Evolutionary conservation across 1,140 invertebrate species (phyloP), one percentile per base, ranked within the genome.

Genomic region (Papilio aristodemus): DNA sequence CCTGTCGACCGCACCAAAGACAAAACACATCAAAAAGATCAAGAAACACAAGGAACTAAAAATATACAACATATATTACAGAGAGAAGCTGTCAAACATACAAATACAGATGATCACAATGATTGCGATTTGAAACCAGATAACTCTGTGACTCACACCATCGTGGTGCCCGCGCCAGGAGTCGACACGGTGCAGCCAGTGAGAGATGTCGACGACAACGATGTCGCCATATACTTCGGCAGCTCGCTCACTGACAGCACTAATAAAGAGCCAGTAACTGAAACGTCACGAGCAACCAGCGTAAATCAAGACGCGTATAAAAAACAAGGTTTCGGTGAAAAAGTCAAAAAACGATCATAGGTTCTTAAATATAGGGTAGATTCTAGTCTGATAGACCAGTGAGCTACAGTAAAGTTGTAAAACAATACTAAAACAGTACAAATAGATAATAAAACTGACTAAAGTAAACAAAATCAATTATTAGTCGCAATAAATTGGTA

Each of bases 221-320:
- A 93, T 67, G 92, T 93, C 1, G 92, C 92, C 0, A 81, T 93
- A 22, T 93, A 91, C 75, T 93, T 93, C 71, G 92, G 90, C 32
- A 79, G 86, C 14, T 71, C 74, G 10, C 38, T 68, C 0, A 74
- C 76, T 25, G 70, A 76, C 0, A 73, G 80, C 25, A 79, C 69
- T 60, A 77, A 59, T 39, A 74, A 63, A 27, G 91, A 91, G 41
- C 74, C 86, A 0, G 87, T 92, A 0, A 92, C 91, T 1, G 91
- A 92, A 73, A 90, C 91, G 67, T 91, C 90, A 0, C 85, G 92
- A 32, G 85, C 89, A 0, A 91, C 90, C 0, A 91, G 88, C 32
- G 86, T 91, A 64, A 92, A 86, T 67, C 87, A 87, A 59, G 71
- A 75, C 22, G 36, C 72, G 25, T 54, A 72, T 11, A 80, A 77